Percentiles rank a stretch among this genome's conserved stretches.
phyloP scores from a whole-genome alignment of 2,888 invertebrate species.

The Trichogramma dendrolimi region DNA sequence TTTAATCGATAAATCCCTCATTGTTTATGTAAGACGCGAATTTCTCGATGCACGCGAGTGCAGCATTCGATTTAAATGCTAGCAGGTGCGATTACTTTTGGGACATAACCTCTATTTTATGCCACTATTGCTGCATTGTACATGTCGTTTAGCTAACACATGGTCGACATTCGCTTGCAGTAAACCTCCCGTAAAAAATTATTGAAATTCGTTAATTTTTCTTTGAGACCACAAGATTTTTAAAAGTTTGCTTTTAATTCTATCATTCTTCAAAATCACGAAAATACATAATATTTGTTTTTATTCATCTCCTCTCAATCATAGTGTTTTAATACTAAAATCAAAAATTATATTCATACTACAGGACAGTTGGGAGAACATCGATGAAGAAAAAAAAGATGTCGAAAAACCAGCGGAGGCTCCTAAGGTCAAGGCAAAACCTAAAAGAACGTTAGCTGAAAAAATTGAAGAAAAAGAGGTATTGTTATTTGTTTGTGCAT shows the following conservation, averaged over 20 bases:
- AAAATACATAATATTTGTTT: background rate
- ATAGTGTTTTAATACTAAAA: constrained; percentile 1
- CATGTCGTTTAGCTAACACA: constrained; percentile 32
- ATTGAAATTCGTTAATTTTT: background rate
- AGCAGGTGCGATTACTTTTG: background rate
- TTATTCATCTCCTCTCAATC: background rate
- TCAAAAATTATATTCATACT: constrained; percentile 11
- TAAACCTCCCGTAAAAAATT: background rate
- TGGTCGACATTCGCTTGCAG: constrained; percentile 30
- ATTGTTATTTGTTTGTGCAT: constrained; percentile 30
- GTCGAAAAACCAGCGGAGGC: constrained; percentile 65
- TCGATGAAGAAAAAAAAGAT: constrained; percentile 76
- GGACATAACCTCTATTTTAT: constrained; percentile 33
- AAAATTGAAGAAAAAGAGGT: constrained; percentile 89
- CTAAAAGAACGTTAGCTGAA: constrained; percentile 71
- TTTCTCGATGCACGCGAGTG: background rate
- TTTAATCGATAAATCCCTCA: background rate
- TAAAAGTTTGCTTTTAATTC: background rate
- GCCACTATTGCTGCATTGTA: background rate
- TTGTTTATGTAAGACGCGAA: background rate
- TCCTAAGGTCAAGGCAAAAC: constrained; percentile 63
- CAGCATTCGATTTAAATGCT: background rate
- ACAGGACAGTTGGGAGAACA: constrained; percentile 94
- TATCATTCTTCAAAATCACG: background rate
- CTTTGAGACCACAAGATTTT: background rate